Evolutionary conservation across 2,888 invertebrate species (phyloP).

Genomic region (Brassicogethes aeneus): DNA sequence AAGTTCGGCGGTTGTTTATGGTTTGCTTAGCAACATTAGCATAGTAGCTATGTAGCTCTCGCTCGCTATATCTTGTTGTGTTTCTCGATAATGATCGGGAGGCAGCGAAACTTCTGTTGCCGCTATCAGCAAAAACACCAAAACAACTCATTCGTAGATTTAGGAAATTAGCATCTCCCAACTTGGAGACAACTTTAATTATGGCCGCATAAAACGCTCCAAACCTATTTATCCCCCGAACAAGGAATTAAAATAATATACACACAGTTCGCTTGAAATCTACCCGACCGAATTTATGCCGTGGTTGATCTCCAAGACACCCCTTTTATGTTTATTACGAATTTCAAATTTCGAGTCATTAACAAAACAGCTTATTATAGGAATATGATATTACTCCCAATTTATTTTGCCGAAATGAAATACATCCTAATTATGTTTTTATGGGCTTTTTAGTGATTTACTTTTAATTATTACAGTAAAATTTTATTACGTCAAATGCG

Average conservation of each 20-base stretch:
- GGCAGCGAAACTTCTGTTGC: conserved; percentile 23
- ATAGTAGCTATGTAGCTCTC: conserved; percentile 32
- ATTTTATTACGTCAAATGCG: no score
- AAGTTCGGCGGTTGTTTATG: conserved; percentile 38
- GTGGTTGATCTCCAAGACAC: background rate
- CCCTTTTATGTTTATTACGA: background rate
- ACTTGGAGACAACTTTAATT: conserved; percentile 3
- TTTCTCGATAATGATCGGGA: conserved; percentile 33
- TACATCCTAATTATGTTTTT: no score
- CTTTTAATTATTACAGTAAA: no score
- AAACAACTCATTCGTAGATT: conserved; percentile 28
- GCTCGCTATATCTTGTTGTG: conserved; percentile 11
- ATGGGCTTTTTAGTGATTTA: no score
- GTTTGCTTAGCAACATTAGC: conserved; percentile 37
- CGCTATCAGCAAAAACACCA: conserved; percentile 27
- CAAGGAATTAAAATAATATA: conserved; percentile 1
- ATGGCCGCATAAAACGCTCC: background rate
- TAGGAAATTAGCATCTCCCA: conserved; percentile 26
- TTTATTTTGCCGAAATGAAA: no score
- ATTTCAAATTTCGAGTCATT: background rate
- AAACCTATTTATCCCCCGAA: background rate
- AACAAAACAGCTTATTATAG: background rate
- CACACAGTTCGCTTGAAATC: background rate
- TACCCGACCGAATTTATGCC: background rate
- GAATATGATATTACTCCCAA: no score